Percentiles rank a stretch among this genome's conserved stretches.
Evolutionary conservation across 2,888 invertebrate species (phyloP).

Genomic region (Thecophora atra): DNA sequence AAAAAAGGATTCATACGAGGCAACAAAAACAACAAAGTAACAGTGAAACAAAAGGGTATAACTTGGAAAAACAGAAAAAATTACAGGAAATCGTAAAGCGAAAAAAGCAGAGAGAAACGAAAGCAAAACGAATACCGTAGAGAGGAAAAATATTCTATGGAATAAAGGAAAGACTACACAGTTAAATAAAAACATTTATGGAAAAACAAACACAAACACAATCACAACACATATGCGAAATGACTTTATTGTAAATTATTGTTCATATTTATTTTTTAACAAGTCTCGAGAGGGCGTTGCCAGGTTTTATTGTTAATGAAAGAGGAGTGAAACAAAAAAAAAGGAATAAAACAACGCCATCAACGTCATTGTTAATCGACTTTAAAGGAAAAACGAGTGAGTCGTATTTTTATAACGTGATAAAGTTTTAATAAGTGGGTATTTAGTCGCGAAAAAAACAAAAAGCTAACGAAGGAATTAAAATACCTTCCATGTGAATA

Average conservation of each 20-base stretch:
- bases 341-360: background rate
- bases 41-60: background rate
- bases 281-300: slow-evolving; percentile 36
- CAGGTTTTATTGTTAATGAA: slow-evolving; percentile 32
- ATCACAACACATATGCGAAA: slow-evolving; percentile 6
- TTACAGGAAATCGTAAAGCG: background rate
- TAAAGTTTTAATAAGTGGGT: background rate
- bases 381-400: slow-evolving; percentile 11
- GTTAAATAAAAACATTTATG: slow-evolving; percentile 31
- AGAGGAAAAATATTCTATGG: background rate
- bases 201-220: background rate
- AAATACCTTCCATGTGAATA: too few relatives aligned
- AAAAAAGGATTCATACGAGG: background rate
- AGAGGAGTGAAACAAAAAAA: background rate
- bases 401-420: background rate
- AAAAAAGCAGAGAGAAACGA: background rate
- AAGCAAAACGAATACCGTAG: slow-evolving; percentile 9
- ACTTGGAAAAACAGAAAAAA: slow-evolving; percentile 6
- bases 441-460: too few relatives aligned
- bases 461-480: too few relatives aligned
- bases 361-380: slow-evolving; percentile 16
- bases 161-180: slow-evolving; percentile 8
- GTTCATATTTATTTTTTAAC: slow-evolving; percentile 34
- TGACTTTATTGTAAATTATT: slow-evolving; percentile 36
- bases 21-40: background rate